Evolutionary conservation across 2,888 invertebrate genomes (phyloP), one percentile per base, ranked within the genome.

Genomic region (Sialis fuliginosa): DNA sequence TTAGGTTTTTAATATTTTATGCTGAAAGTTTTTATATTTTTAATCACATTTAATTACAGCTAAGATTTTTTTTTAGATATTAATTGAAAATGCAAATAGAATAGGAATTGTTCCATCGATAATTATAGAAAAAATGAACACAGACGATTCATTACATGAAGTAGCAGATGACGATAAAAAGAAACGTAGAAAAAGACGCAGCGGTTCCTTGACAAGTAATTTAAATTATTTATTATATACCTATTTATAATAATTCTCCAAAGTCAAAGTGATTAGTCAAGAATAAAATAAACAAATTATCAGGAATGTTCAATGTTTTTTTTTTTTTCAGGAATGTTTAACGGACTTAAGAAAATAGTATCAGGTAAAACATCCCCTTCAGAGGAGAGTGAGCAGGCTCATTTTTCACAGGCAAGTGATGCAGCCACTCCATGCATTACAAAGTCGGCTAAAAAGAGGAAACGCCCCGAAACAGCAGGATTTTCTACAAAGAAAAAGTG

Each of bases 151-250:
- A 6, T 39, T 10, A 40, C 30, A n/a, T 13, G 68, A 72, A 52
- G 61, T 71, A 7, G 68, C 70, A 39, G 70, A 58, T 44, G 52
- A 70, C 51, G 68, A 68, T 56, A 66, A 68, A 39, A 70, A 76
- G 54, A 73, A 71, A 58, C 78, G 80, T 60, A 87, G 86, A 63
- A 85, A 87, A 64, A 72, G 88, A 58, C 72, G 86, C 56, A 87
- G 89, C 72, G 88, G 88, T 55, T 89, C 89, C 55, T 70, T 89
- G 53, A 88, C 87, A 66, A 75, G 89, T 86, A 72, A 72, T 71
- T 22, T 22, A 22, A 22, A 22, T 4, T 22, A 22, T 22, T 22
- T 22, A 22, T 22, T 22, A 22, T 22, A 22, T 22, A 22, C 22
- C 22, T 22, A 22, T 4, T 22, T 22, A 22, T 22, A 22, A 22